Conservation (phyloP, 2,113 vertebrate species). For the Grallaria varia region DNA sequence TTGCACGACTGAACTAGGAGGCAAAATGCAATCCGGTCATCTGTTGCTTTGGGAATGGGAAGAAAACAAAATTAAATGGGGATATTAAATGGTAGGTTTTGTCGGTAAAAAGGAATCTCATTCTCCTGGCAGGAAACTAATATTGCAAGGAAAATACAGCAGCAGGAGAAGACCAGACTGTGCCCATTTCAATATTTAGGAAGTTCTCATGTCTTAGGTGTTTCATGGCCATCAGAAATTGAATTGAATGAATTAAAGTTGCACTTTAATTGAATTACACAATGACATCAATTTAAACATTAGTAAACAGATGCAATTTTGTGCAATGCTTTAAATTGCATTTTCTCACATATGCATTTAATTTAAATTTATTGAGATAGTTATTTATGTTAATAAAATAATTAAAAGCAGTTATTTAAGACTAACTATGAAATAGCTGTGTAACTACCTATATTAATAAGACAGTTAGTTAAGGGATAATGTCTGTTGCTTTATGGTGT, state of each 20-base stretch:
- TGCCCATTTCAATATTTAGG: background rate
- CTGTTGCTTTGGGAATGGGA: background rate
- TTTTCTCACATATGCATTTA: constrained; percentile 65
- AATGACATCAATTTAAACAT: constrained; percentile 58
- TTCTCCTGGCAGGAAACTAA: background rate
- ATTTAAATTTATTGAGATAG: constrained; percentile 71
- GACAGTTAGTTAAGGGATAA: constrained; percentile 74
- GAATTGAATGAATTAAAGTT: constrained; percentile 46
- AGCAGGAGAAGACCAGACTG: background rate
- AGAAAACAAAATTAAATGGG: background rate
- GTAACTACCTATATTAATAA: constrained; percentile 77
- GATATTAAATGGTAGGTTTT: background rate
- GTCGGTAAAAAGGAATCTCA: background rate
- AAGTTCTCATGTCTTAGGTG: background rate
- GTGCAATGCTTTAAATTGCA: constrained; percentile 53
- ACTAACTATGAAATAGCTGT: constrained; percentile 71
- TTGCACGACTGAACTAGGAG: background rate
- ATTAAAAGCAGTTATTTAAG: constrained; percentile 75
- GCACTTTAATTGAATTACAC: constrained; percentile 36
- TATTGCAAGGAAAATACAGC: background rate
- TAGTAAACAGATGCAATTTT: constrained; percentile 65
- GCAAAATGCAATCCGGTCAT: constrained; percentile 3
- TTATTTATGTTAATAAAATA: constrained; percentile 77
- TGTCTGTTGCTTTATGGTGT: constrained; percentile 71
- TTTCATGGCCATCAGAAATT: background rate